Evolutionary conservation across 1,140 invertebrate species (phyloP).

Genomic region (Cheumatopsyche charites): DNA sequence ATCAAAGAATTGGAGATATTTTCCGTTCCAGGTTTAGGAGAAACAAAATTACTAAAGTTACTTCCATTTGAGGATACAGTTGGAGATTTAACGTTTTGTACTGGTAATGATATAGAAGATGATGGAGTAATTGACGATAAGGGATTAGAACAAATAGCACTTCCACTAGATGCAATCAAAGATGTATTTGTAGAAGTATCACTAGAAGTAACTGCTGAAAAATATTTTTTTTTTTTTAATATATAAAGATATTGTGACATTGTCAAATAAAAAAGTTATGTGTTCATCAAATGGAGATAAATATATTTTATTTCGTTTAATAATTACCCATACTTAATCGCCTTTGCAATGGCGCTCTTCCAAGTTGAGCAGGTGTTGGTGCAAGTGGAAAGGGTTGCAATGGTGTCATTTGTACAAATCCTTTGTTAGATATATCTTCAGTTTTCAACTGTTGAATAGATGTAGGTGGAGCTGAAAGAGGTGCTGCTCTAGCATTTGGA

Average conservation of each 20-base stretch:
- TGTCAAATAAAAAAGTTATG: no score
- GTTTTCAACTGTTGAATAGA: constrained; percentile 49
- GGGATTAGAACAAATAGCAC: neutral
- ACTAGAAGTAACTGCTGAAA: constrained; percentile 42
- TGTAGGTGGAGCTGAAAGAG: constrained; percentile 51
- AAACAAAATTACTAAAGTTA: constrained; percentile 45
- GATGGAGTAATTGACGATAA: constrained; percentile 10
- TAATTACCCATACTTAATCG: constrained; percentile 74
- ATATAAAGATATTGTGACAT: no score
- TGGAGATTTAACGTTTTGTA: constrained; percentile 44
- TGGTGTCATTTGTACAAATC: constrained; percentile 30
- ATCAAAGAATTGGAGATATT: constrained; percentile 51
- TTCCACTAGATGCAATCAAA: neutral
- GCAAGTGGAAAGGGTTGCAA: constrained; percentile 77
- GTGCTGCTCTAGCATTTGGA: constrained; percentile 42
- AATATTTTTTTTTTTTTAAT: neutral
- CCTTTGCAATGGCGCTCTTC: constrained; percentile 84
- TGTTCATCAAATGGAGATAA: no score
- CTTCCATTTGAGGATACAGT: constrained; percentile 28
- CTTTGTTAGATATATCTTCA: constrained; percentile 12
- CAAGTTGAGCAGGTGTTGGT: constrained; percentile 91
- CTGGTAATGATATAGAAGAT: neutral
- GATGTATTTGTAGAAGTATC: constrained; percentile 26
- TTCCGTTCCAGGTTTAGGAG: constrained; percentile 49
- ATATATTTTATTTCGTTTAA: no score